phyloP scores from a whole-genome alignment of 2,888 invertebrate species.

The Azorinus chamasolen region DNA sequence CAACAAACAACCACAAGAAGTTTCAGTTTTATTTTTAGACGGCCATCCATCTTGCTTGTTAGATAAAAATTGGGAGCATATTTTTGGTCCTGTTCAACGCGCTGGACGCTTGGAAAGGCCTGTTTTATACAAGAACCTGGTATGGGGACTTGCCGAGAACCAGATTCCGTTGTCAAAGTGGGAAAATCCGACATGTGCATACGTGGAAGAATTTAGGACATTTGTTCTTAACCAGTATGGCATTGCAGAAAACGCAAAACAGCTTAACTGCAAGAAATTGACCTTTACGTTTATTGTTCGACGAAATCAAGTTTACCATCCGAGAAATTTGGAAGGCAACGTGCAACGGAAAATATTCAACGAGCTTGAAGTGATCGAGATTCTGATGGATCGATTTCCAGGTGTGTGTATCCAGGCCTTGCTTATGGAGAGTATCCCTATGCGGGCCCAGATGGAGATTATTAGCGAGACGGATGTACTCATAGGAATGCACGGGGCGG shows the following conservation, averaged over 20 bases:
- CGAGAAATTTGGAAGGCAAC: neutral
- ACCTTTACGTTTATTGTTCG: neutral
- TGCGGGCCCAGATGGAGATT: neutral
- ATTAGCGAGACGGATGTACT: neutral
- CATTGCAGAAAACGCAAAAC: slow-evolving; percentile 17
- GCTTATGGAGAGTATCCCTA: neutral
- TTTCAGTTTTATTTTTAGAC: neutral
- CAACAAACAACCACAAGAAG: neutral
- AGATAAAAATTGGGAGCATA: neutral
- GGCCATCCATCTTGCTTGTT: neutral
- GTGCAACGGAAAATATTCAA: slow-evolving; percentile 3
- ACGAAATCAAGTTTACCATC: slow-evolving; percentile 1
- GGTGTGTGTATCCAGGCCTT: neutral
- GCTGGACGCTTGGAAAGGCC: neutral
- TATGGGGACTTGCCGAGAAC: neutral
- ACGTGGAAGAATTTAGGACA: neutral
- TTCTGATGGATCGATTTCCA: neutral
- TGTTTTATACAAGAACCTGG: neutral
- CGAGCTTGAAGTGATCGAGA: neutral
- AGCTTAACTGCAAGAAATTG: slow-evolving; percentile 14
- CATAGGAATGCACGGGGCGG: neutral
- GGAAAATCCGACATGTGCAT: neutral
- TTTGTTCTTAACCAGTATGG: neutral
- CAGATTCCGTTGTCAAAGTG: neutral
- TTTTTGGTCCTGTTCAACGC: neutral